Percentiles rank a stretch among this genome's conserved stretches.
phyloP scores from a whole-genome alignment of 1,140 invertebrate genomes.

The Cataglyphis hispanica region DNA sequence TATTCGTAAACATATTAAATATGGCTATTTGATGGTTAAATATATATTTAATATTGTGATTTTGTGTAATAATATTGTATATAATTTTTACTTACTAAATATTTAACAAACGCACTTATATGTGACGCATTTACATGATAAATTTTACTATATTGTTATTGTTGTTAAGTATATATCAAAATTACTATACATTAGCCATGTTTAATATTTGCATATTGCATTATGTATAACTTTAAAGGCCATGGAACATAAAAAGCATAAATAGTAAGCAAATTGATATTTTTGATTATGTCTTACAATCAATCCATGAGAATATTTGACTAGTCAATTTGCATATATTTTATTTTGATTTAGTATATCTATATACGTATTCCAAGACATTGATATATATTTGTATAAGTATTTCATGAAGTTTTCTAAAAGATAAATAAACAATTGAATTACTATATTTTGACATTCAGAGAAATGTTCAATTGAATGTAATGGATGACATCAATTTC shows the following conservation, averaged over 20 bases:
- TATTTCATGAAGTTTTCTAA: constrained; percentile 57
- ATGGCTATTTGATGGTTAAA: background rate
- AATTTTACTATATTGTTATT: background rate
- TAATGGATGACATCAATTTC: constrained; percentile 42
- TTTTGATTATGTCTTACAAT: no score
- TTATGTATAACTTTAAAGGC: no score
- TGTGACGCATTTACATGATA: background rate
- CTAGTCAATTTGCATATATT: background rate
- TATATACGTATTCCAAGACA: background rate
- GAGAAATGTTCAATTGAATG: constrained; percentile 63
- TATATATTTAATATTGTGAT: no score
- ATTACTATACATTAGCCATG: background rate
- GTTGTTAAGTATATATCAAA: background rate
- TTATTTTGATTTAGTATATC: background rate
- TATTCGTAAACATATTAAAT: constrained; percentile 6
- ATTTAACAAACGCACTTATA: background rate
- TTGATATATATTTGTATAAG: background rate
- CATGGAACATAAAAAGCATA: no score
- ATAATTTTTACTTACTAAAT: background rate
- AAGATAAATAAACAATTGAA: constrained; percentile 66
- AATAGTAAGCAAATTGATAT: no score
- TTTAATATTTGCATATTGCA: background rate
- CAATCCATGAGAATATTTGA: no score
- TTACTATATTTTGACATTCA: constrained; percentile 65
- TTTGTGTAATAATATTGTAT: background rate